Percentiles rank a stretch among this genome's conserved stretches.
phyloP scores from a whole-genome alignment of 2,113 vertebrate species.

The Sporophila hypoxantha region DNA sequence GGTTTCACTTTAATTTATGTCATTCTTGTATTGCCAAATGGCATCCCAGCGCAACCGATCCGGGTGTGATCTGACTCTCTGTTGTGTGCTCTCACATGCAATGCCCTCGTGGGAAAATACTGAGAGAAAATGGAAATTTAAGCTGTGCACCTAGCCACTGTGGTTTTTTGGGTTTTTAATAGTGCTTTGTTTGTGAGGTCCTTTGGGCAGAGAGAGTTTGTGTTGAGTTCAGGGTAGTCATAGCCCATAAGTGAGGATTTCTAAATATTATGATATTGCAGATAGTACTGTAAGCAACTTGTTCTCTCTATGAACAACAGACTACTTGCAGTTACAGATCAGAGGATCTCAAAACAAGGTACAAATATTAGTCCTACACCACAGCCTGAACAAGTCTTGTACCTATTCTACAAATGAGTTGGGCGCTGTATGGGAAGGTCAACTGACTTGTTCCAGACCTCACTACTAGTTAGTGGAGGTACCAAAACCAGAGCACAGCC shows the following conservation, averaged over 20 bases:
- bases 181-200: neutral
- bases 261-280: neutral
- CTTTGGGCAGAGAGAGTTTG: conserved; percentile 29
- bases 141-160: conserved; percentile 20
- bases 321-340: neutral
- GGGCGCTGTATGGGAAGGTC: neutral
- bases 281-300: neutral
- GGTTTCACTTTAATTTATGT: conserved; percentile 56
- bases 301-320: neutral
- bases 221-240: neutral
- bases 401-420: conserved; percentile 25
- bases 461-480: neutral
- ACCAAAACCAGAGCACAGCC: neutral
- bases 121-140: conserved; percentile 58
- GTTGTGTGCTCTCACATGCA: conserved; percentile 35
- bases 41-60: conserved; percentile 35
- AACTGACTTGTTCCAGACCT: conserved; percentile 31
- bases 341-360: neutral
- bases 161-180: conserved; percentile 27
- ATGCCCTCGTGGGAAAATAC: conserved; percentile 55
- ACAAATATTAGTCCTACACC: conserved; percentile 15
- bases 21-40: conserved; percentile 49
- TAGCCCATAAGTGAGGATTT: neutral
- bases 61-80: conserved; percentile 43
- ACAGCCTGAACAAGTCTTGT: conserved; percentile 1